These are phyloP conservation scores for Psammodynastes pulverulentus DNA, from an alignment of 2,113 vertebrate species.

Conservation along the genomic window DNA sequence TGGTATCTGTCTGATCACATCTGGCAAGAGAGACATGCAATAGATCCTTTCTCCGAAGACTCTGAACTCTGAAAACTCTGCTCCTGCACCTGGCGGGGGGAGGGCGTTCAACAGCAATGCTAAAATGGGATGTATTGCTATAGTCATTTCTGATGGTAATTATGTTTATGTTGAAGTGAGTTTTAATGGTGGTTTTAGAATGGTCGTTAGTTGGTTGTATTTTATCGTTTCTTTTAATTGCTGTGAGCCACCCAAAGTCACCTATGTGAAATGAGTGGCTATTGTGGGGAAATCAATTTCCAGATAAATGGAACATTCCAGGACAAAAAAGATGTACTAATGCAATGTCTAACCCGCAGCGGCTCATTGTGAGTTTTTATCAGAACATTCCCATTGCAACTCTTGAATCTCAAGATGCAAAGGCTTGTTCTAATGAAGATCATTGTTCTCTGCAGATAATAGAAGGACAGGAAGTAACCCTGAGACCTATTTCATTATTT, in stretches of 20 bases:
- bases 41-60: background rate
- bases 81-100: fast-evolving
- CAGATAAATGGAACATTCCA: background rate
- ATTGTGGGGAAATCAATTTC: background rate
- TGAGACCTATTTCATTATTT: background rate
- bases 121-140: background rate
- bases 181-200: background rate
- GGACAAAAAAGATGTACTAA: background rate
- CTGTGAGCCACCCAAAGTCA: background rate
- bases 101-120: background rate
- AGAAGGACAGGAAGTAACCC: background rate
- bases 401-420: background rate
- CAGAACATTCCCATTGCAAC: background rate
- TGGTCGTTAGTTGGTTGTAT: background rate
- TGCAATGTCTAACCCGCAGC: background rate
- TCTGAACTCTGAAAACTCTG: background rate
- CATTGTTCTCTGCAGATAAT: background rate
- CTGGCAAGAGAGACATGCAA: background rate
- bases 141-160: background rate
- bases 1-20: background rate
- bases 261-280: background rate
- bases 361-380: background rate
- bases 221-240: background rate
- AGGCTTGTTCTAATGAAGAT: background rate
- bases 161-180: background rate